Conservation (phyloP, 2,797 vertebrate species). For the Cephalopachus bancanus region DNA sequence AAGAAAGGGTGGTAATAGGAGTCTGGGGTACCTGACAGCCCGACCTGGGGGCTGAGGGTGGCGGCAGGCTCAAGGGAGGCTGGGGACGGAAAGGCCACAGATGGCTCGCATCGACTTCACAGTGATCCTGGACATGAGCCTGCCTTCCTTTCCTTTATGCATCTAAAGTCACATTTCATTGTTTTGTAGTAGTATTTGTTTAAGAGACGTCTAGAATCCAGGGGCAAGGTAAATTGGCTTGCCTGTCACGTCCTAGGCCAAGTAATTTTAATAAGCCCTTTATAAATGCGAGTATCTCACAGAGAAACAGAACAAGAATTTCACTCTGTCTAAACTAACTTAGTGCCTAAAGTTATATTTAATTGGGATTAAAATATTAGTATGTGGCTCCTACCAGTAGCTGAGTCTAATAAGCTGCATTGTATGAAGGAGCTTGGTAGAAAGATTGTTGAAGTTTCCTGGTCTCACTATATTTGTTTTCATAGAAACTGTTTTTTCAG, state of each 20-base stretch:
- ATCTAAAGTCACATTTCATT: not conserved
- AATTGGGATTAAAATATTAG: slow-evolving; percentile 59
- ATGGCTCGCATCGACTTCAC: not conserved
- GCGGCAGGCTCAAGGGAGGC: not conserved
- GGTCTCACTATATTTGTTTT: not conserved
- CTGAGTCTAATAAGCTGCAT: not conserved
- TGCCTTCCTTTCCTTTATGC: not conserved
- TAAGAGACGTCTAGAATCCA: not conserved
- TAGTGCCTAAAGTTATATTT: slow-evolving; percentile 46
- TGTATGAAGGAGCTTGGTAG: not conserved
- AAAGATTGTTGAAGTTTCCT: slow-evolving; percentile 40
- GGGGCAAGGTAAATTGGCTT: slow-evolving; percentile 13
- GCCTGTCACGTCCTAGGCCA: not conserved
- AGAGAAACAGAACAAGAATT: not conserved
- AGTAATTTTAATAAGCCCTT: slow-evolving; percentile 47
- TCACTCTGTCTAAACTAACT: slow-evolving; percentile 54
- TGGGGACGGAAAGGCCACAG: not conserved
- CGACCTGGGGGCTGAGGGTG: no score
- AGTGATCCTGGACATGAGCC: not conserved
- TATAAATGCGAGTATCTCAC: not conserved
- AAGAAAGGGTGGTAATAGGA: not conserved
- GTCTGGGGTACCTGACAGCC: not conserved
- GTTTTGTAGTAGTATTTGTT: not conserved
- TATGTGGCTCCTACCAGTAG: not conserved
- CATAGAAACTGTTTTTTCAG: not conserved